phyloP scores from a whole-genome alignment of 2,113 vertebrate species.

The Fulmarus glacialis region DNA sequence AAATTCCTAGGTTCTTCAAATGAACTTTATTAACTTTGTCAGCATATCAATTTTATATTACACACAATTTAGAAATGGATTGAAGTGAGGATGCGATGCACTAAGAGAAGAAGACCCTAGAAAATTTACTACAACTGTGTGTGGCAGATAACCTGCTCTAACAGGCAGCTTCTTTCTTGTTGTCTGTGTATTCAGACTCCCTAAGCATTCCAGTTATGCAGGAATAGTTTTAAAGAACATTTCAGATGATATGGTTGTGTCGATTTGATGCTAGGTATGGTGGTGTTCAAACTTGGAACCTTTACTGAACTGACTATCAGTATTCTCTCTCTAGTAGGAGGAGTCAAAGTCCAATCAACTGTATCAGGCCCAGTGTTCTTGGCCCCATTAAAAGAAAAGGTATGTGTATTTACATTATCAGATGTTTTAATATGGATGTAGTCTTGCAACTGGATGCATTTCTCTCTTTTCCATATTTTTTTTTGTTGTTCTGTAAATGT shows the following conservation, averaged over 20 bases:
- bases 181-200: background rate
- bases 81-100: background rate
- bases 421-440: background rate
- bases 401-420: constrained; percentile 40
- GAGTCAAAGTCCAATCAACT: constrained; percentile 96
- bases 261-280: background rate
- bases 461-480: background rate
- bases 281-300: background rate
- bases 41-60: background rate
- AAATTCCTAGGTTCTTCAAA: background rate
- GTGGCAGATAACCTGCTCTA: background rate
- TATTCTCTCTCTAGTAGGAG: constrained; percentile 79
- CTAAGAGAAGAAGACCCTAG: background rate
- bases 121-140: background rate
- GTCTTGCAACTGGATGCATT: background rate
- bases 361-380: constrained; percentile 93
- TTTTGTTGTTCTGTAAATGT: background rate
- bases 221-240: background rate
- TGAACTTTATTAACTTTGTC: background rate
- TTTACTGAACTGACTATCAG: background rate
- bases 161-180: background rate
- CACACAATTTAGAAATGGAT: background rate
- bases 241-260: background rate
- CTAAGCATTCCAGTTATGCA: background rate
- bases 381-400: constrained; percentile 97